Evolutionary conservation across 1,140 invertebrate species (phyloP).

Genomic region (Adoxophyes honmai): DNA sequence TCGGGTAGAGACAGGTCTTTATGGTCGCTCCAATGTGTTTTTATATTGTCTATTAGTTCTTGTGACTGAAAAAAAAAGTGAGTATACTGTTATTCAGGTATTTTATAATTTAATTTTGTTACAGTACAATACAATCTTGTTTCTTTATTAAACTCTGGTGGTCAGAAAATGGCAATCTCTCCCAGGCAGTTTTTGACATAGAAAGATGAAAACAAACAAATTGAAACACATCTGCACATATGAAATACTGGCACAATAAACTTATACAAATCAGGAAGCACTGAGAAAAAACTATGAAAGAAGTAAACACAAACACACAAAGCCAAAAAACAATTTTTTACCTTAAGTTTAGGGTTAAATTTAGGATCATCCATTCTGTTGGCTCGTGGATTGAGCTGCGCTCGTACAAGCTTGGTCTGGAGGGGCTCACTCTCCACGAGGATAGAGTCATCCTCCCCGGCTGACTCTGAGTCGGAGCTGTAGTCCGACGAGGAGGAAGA

Average conservation of each 20-base stretch:
- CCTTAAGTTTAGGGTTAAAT: slow-evolving; percentile 52
- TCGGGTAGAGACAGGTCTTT: slow-evolving; percentile 45
- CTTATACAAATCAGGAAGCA: no score
- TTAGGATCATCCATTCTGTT: slow-evolving; percentile 62
- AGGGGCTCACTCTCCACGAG: slow-evolving; percentile 38
- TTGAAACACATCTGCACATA: no score
- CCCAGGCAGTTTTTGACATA: no score
- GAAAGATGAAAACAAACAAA: no score
- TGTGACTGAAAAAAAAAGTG: slow-evolving; percentile 42
- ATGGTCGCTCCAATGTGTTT: slow-evolving; percentile 47
- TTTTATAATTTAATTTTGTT: neutral
- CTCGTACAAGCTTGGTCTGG: slow-evolving; percentile 33
- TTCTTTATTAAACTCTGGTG: no score
- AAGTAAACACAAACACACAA: no score
- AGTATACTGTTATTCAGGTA: neutral
- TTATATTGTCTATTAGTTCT: slow-evolving; percentile 55
- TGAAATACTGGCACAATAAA: no score
- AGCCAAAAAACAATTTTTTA: slow-evolving; percentile 25
- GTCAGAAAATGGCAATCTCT: no score
- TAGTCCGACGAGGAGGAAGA: slow-evolving; percentile 50
- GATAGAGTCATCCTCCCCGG: slow-evolving; percentile 65
- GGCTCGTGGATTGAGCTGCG: slow-evolving; percentile 53
- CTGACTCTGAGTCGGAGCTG: slow-evolving; percentile 62
- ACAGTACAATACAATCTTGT: no score
- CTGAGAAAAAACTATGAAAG: no score